A percentile compares a stretch with the other conserved stretches of the same genome.
These are phyloP conservation scores for Cerceris rybyensis DNA, from an alignment of 2,888 invertebrate genomes.

Conservation along the genomic window DNA sequence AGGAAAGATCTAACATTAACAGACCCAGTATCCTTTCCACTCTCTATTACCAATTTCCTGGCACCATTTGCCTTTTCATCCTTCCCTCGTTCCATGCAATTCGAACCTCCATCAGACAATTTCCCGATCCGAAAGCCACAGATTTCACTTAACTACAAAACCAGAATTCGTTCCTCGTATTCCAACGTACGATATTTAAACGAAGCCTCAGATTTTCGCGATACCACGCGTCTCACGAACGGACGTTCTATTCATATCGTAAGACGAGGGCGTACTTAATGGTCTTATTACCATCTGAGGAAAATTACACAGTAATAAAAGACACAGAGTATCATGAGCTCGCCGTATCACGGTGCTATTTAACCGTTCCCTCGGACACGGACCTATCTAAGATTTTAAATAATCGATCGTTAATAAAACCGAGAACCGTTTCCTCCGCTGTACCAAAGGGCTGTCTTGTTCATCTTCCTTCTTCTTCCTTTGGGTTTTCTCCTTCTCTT, in stretches of 20 bases:
- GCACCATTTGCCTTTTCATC: too few relatives aligned
- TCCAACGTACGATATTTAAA: constrained; percentile 2
- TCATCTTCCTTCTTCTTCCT: too few relatives aligned
- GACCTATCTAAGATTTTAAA: not conserved
- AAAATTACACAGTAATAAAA: not conserved
- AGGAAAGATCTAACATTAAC: too few relatives aligned
- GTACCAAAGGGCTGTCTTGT: not conserved
- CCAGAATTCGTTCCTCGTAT: too few relatives aligned
- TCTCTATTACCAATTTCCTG: too few relatives aligned
- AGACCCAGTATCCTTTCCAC: too few relatives aligned
- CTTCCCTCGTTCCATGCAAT: too few relatives aligned
- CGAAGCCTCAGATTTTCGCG: not conserved
- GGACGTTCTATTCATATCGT: not conserved
- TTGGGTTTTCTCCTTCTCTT: constrained; percentile 3
- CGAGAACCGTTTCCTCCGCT: not conserved
- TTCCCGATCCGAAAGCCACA: too few relatives aligned
- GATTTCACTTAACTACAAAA: too few relatives aligned
- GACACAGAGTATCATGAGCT: not conserved
- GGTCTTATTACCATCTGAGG: not conserved
- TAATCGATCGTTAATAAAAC: constrained; percentile 3
- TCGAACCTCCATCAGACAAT: too few relatives aligned
- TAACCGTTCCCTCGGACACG: too few relatives aligned
- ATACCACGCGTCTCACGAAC: not conserved
- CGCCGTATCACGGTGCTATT: not conserved
- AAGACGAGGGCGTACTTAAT: not conserved